These are phyloP conservation scores for Heterotis niloticus DNA, from an alignment of 2,113 vertebrate species.

Conservation along the genomic window DNA sequence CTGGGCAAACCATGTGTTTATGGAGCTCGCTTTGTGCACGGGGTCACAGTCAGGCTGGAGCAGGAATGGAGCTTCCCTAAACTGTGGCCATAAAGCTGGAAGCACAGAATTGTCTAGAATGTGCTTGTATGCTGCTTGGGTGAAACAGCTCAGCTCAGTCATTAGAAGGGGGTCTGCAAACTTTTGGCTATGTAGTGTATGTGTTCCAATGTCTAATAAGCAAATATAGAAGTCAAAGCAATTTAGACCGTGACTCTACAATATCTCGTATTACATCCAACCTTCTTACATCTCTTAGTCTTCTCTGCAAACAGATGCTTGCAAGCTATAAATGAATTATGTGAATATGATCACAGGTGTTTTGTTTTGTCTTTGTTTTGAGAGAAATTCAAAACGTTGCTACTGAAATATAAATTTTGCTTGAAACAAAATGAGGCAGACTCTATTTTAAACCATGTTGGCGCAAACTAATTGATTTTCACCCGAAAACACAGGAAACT, in stretches of 20 bases:
- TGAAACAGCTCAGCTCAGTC: no score
- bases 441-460: neutral
- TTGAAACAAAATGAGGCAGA: neutral
- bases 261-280: neutral
- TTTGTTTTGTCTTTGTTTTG: neutral
- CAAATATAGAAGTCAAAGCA: no score
- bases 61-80: no score
- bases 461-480: neutral
- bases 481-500: neutral
- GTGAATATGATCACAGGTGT: neutral
- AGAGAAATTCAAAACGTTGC: neutral
- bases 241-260: neutral
- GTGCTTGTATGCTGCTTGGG: no score
- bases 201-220: no score
- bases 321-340: neutral
- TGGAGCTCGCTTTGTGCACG: no score
- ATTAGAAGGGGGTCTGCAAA: no score
- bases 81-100: no score
- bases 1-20: no score
- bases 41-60: no score
- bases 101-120: no score
- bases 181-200: no score
- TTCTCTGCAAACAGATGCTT: neutral
- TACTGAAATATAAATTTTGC: neutral
- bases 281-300: neutral